Percentiles rank a stretch among this genome's conserved stretches.
These are phyloP conservation scores for Eretmocerus hayati DNA, from an alignment of 2,888 invertebrate species.

Conservation along the genomic window DNA sequence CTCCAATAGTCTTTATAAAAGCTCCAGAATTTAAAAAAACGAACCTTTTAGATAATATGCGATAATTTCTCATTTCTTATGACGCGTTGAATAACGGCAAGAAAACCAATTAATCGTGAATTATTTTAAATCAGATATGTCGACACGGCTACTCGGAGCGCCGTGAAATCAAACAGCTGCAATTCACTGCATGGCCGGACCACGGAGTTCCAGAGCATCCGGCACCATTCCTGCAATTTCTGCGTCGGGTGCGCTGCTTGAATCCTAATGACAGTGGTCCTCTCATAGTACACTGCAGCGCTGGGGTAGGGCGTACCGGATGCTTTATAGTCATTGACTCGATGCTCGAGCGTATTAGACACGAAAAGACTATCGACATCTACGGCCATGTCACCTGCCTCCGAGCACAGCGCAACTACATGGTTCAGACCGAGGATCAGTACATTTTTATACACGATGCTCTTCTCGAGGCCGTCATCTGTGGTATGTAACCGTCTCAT, in stretches of 20 bases:
- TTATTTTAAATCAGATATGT: constrained; percentile 69
- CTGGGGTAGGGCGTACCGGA: constrained; percentile 83
- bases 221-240: constrained; percentile 94
- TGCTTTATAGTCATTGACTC: constrained; percentile 99
- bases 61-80: too few species aligned
- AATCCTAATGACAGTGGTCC: constrained; percentile 92
- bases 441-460: constrained; percentile 99
- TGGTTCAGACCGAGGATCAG: constrained; percentile 99
- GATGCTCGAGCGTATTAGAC: constrained; percentile 93
- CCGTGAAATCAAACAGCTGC: constrained; percentile 92
- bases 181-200: constrained; percentile 99
- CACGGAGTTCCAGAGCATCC: constrained; percentile 99
- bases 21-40: too few species aligned
- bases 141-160: constrained; percentile 74
- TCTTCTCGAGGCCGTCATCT: constrained; percentile 91
- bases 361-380: constrained; percentile 97
- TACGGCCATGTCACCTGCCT: constrained; percentile 98
- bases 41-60: too few species aligned
- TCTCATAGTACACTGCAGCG: constrained; percentile 88
- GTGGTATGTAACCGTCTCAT: too few species aligned
- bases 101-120: too few species aligned
- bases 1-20: too few species aligned
- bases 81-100: too few species aligned
- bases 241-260: constrained; percentile 83
- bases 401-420: constrained; percentile 96